Evolutionary conservation across 2,797 vertebrate species (phyloP), one percentile per base, ranked within the genome.

Genomic region (Urosaurus nigricauda): DNA sequence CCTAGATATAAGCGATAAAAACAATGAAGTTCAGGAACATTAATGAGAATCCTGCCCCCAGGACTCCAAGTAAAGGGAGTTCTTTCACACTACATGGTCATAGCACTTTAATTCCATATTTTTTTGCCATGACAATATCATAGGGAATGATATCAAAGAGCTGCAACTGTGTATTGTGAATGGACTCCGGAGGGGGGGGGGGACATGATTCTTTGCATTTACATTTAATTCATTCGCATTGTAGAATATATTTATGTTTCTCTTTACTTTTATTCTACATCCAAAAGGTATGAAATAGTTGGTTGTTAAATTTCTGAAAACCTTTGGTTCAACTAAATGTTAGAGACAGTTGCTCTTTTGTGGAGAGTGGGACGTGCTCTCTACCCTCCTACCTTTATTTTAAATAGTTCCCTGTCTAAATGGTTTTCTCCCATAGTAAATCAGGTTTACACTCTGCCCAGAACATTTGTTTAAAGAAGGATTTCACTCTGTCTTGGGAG

Each of bases 381-480:
- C 0, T 65, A 81, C 79, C 17, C 24, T 90, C 37, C 40, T 26
- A 73, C 5, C 40, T 87, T 1, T 53, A 53, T 87, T 84, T 90
- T 71, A 95, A 93, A 88, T 83, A 93, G 60, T 86, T 63, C 71
- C 0, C 74, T 93, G 84, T 68, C 87, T 93, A 73, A 73, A 94
- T 94, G 87, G 81, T 89, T 58, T 14, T 84, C 37, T 93, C 13
- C 26, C 86, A 58, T 21, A 85, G 29, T 92, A 94, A 94, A 93
- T 94, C 56, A 91, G 75, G 68, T 53, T 87, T 89, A n/a, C 47
- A 89, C 70, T 63, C 29, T 92, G 56, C 77, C 86, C 77, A 91
- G 86, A 89, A 92, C 0, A 77, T 88, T 90, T 91, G 14, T 88
- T 91, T 88, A 73, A 92, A 91, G 78, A 94, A 91, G 92, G 88